Base-by-base conservation (phyloP, 2,888 invertebrate genomes). In the Glaucopsyche alexis region DNA sequence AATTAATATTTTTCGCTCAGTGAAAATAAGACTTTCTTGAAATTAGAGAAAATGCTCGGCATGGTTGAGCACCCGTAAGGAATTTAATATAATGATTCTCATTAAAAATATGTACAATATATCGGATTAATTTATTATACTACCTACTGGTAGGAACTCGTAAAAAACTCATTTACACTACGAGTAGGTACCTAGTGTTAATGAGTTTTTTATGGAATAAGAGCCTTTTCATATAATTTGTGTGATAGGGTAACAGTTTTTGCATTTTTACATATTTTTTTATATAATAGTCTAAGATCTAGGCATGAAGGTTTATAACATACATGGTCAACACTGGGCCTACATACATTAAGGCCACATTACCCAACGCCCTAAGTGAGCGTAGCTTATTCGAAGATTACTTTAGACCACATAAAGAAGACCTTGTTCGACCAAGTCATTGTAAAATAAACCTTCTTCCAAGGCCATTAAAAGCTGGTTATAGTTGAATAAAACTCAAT, bases 321-420 rank as follows among this genome's bases (percentile, higher is more conserved):
- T 66, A 73, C 74, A 74, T 72, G 70, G 65, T 40, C 77, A 75
- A 73, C 74, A 71, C 73, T 72, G 71, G 74, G 75, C 77, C 71
- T 74, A 73, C 75, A 75, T 75, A 78, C 82, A 86, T 85, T 87
- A 85, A 83, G 84, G 86, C 78, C 82, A 78, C 74, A 81, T 87
- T 84, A 81, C 78, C 78, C 80, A 84, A 86, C 79, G 78, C 79
- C 76, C 78, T 81, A 81, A 85, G 81, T 79, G 82, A 84, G 78
- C 84, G 82, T 82, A 85, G 83, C 83, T 79, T 80, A 84, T 78
- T 81, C 74, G 79, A 81, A 81, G 80, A 82, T 81, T 79, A 78
- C 75, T 76, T 77, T 75, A 76, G 75, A 75, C 74, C 47, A 52
- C 52, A 72, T 64, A 29, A 14, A 72, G 60, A 38, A 71, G 70